Evolutionary conservation across 2,888 invertebrate species (phyloP).

Genomic region (Julus scandinavius): DNA sequence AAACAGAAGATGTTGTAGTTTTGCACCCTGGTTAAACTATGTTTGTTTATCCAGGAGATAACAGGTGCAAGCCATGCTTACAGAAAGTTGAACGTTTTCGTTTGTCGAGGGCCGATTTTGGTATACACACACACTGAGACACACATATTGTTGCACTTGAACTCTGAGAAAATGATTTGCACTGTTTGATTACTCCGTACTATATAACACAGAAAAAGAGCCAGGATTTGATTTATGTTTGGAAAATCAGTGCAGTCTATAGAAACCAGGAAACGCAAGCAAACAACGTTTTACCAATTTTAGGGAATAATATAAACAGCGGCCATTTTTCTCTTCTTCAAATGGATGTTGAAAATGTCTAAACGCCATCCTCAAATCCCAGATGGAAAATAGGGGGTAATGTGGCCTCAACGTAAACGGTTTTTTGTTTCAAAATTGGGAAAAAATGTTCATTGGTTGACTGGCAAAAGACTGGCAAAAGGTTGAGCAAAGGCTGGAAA

Average conservation of each 20-base stretch:
- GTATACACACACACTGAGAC: not conserved
- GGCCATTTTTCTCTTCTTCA: too few species aligned
- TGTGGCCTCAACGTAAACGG: too few species aligned
- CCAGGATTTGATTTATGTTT: not conserved
- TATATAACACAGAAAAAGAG: not conserved
- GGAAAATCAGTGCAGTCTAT: not conserved
- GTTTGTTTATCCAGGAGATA: conserved; percentile 2
- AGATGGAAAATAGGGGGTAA: too few species aligned
- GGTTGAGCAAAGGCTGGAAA: too few species aligned
- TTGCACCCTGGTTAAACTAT: conserved; percentile 2
- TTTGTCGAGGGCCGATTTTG: not conserved
- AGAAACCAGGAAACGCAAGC: not conserved
- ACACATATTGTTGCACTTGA: not conserved
- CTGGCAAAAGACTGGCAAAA: too few species aligned
- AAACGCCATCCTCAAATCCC: too few species aligned
- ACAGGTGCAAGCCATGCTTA: conserved; percentile 9
- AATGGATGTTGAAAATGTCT: too few species aligned
- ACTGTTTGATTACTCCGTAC: too few species aligned
- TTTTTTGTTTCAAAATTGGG: too few species aligned
- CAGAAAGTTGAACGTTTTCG: not conserved
- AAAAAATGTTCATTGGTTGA: too few species aligned
- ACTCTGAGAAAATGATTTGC: not conserved
- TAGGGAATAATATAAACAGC: not conserved
- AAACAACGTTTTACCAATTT: not conserved
- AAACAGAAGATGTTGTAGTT: not conserved